Conservation (phyloP, 2,888 invertebrate genomes). For the Pheosia gnoma region DNA sequence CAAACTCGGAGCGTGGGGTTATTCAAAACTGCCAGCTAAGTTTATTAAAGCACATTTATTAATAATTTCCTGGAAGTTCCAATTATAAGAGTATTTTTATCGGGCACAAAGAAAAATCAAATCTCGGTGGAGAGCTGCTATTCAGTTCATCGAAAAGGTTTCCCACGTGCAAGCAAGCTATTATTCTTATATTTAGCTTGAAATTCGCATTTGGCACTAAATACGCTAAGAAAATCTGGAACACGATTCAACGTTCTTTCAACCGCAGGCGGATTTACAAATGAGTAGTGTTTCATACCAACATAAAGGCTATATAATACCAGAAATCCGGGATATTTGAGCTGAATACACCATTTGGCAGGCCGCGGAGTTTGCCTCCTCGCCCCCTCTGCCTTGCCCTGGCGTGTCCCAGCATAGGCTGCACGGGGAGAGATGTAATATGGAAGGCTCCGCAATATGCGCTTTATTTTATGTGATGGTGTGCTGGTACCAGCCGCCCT, state of each 20-base stretch:
- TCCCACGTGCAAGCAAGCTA: neutral
- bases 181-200: too few species aligned
- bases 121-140: too few species aligned
- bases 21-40: too few species aligned
- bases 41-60: too few species aligned
- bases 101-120: too few species aligned
- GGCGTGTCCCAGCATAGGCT: neutral
- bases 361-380: neutral
- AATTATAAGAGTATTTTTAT: too few species aligned
- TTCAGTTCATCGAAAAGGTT: too few species aligned
- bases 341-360: slow-evolving; percentile 1
- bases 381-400: neutral
- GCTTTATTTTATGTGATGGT: neutral
- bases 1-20: too few species aligned
- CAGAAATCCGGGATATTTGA: neutral
- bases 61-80: too few species aligned
- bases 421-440: neutral
- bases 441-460: neutral
- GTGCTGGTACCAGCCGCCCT: too few species aligned
- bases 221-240: neutral
- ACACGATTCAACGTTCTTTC: neutral
- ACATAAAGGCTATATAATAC: neutral
- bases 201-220: neutral
- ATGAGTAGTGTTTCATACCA: slow-evolving; percentile 1
- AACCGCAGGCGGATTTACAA: neutral